Percentiles rank a stretch among this genome's conserved stretches.
Evolutionary conservation across 30 jellyfish, hydroid and myxozoan species (phyloP).

Genomic region (Aurelia aurita): DNA sequence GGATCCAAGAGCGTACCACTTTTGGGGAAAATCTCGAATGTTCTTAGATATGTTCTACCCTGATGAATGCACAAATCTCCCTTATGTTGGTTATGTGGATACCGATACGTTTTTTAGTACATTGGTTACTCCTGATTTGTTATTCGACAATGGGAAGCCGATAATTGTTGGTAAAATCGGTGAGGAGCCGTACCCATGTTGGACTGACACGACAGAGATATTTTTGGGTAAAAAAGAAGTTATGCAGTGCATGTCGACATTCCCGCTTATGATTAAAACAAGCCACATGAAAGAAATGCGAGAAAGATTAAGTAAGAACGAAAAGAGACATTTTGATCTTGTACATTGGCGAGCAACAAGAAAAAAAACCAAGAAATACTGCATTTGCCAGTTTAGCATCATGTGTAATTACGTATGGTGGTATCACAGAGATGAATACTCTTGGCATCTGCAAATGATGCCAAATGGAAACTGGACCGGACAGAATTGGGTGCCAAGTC

Average conservation of each 20-base stretch:
- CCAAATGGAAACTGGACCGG: constrained; percentile 32
- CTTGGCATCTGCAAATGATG: constrained; percentile 27
- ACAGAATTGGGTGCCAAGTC: neutral
- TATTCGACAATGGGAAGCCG: too few relatives aligned
- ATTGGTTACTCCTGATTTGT: too few relatives aligned
- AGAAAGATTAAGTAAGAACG: neutral
- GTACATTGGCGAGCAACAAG: neutral
- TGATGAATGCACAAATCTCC: too few relatives aligned
- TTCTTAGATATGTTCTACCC: too few relatives aligned
- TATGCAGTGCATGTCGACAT: too few relatives aligned
- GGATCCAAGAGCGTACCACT: too few relatives aligned
- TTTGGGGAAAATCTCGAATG: too few relatives aligned
- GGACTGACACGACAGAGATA: constrained; percentile 4
- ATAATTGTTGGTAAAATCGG: neutral
- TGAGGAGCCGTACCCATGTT: neutral
- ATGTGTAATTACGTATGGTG: too few relatives aligned
- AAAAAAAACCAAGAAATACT: neutral
- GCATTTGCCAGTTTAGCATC: too few relatives aligned
- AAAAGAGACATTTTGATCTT: neutral
- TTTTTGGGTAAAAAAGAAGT: constrained; percentile 8
- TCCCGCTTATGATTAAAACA: constrained; percentile 8
- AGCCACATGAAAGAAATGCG: constrained; percentile 7
- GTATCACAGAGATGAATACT: constrained; percentile 28
- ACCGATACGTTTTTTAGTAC: too few relatives aligned
- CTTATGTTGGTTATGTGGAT: too few relatives aligned